A percentile compares a stretch with the other conserved stretches of the same genome.
Evolutionary conservation across 2,797 vertebrate genomes (phyloP).

Genomic region (Acomys russatus): DNA sequence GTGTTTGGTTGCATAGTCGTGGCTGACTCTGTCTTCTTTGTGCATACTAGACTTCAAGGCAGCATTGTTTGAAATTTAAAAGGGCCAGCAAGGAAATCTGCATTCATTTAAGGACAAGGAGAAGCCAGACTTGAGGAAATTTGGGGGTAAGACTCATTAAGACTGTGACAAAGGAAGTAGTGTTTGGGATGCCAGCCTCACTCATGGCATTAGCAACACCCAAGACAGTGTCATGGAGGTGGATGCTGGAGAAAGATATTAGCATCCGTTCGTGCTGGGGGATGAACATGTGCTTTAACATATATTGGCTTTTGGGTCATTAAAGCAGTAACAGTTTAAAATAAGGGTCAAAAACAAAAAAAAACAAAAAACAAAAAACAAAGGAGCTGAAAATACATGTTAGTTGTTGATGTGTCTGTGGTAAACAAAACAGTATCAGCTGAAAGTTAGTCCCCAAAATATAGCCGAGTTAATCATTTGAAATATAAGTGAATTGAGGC

Average conservation of each 20-base stretch:
- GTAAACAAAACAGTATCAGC: conserved; percentile 7
- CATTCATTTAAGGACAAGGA: background rate
- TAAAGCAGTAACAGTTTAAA: conserved; percentile 33
- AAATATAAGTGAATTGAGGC: conserved; percentile 29
- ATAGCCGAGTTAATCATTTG: conserved; percentile 47
- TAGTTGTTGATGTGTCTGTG: background rate
- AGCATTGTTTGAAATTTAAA: background rate
- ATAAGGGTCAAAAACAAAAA: background rate
- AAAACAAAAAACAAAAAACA: background rate
- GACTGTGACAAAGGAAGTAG: background rate
- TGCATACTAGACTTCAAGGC: background rate
- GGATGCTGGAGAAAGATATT: background rate
- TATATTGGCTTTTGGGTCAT: background rate
- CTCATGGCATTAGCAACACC: background rate
- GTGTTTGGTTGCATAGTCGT: background rate
- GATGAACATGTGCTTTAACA: background rate
- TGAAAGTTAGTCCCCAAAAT: conserved; percentile 29
- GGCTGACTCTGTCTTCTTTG: background rate
- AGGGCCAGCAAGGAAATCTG: background rate
- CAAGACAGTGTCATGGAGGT: background rate
- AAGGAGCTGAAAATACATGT: conserved; percentile 30
- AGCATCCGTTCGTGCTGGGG: background rate
- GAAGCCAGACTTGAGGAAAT: background rate
- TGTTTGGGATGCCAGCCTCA: background rate
- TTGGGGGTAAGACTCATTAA: background rate